Percentiles rank a stretch among this genome's conserved stretches.
phyloP scores from a whole-genome alignment of 2,113 vertebrate genomes.

The Bettongia penicillata region DNA sequence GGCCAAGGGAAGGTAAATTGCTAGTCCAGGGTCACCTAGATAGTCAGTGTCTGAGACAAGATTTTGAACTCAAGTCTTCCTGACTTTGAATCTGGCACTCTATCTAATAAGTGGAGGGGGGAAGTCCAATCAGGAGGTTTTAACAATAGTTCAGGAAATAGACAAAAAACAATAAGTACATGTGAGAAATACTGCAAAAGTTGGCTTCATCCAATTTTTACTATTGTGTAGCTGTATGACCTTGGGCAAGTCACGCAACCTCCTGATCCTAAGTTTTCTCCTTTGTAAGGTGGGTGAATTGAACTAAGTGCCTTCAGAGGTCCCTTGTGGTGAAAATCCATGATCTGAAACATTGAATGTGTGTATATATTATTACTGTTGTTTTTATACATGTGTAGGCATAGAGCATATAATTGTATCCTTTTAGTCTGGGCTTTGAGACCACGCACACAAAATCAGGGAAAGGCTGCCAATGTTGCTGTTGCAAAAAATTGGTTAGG shows the following conservation, averaged over 20 bases:
- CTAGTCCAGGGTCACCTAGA: not conserved
- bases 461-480: conserved; percentile 58
- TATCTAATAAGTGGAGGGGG: not conserved
- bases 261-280: not conserved
- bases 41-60: not conserved
- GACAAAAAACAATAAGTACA: not conserved
- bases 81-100: not conserved
- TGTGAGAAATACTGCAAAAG: not conserved
- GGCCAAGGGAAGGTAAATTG: not conserved
- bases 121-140: not conserved
- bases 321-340: not conserved
- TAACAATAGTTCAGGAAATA: not conserved
- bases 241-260: not conserved
- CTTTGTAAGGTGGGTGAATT: not conserved
- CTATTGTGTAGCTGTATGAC: not conserved
- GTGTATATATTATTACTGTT: not conserved
- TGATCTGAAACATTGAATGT: not conserved
- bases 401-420: not conserved
- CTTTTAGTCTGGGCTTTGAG: conserved; percentile 25
- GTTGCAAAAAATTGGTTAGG: conserved; percentile 42
- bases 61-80: not conserved
- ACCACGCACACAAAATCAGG: conserved; percentile 33
- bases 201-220: not conserved
- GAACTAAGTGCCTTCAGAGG: not conserved
- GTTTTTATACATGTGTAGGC: no score